Evolutionary conservation across 2,113 vertebrate species (phyloP).

Genomic region (Abramis brama): DNA sequence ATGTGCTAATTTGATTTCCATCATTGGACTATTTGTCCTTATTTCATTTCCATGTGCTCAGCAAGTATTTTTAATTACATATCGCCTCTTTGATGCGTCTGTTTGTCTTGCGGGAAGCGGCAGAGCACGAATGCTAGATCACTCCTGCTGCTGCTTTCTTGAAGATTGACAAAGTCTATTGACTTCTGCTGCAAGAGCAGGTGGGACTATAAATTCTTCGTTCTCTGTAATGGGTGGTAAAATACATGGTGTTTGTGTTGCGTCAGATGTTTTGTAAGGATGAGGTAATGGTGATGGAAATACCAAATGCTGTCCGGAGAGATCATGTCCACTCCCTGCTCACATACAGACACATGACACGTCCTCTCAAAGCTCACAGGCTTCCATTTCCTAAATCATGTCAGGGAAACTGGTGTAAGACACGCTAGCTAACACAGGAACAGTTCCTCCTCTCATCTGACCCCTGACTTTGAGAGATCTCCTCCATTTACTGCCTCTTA

Average conservation of each 20-base stretch:
- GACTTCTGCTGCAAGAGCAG: not conserved
- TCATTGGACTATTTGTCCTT: not conserved
- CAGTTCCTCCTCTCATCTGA: not conserved
- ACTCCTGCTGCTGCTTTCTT: not conserved
- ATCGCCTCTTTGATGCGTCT: slow-evolving; percentile 37
- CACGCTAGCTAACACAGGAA: not conserved
- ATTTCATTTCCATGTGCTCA: not conserved
- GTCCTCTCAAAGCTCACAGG: not conserved
- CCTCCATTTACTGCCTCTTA: slow-evolving; percentile 10
- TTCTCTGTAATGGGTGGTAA: not conserved
- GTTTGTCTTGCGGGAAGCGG: slow-evolving; percentile 2
- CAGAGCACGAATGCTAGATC: not conserved
- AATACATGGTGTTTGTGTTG: slow-evolving; percentile 14
- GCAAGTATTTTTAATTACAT: slow-evolving; percentile 31
- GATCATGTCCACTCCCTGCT: slow-evolving; percentile 41
- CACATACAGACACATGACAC: not conserved
- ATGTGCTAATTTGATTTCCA: slow-evolving; percentile 45
- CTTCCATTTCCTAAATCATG: not conserved
- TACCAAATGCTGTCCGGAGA: slow-evolving; percentile 65
- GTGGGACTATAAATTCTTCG: not conserved
- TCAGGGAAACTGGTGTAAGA: not conserved
- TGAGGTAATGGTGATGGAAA: slow-evolving; percentile 66
- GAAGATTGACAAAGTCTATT: not conserved
- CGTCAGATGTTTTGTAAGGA: slow-evolving; percentile 49
- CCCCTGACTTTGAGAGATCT: not conserved